These are phyloP conservation scores for Ophion ventricosus DNA, from an alignment of 2,888 invertebrate genomes.

Conservation along the genomic window DNA sequence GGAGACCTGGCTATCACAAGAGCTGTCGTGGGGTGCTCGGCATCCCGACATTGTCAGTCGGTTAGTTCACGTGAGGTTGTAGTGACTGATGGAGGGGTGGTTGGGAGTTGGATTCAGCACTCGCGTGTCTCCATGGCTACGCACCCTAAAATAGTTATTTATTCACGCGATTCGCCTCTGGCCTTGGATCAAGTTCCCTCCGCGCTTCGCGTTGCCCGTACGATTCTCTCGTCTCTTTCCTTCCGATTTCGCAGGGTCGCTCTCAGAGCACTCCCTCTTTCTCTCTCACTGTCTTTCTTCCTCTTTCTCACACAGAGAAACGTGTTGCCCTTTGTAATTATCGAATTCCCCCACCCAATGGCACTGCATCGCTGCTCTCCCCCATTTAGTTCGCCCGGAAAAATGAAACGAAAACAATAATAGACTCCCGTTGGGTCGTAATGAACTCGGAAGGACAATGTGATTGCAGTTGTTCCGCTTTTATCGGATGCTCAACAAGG, in stretches of 20 bases:
- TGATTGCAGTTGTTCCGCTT: background rate
- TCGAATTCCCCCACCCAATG: constrained; percentile 57
- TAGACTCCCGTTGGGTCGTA: constrained; percentile 26
- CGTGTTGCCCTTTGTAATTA: constrained; percentile 71
- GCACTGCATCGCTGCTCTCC: constrained; percentile 51
- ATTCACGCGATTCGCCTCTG: constrained; percentile 79
- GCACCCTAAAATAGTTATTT: constrained; percentile 79
- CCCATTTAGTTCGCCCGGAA: constrained; percentile 34
- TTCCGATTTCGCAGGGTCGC: constrained; percentile 7
- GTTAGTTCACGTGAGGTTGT: constrained; percentile 66
- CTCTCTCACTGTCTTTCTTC: constrained; percentile 16
- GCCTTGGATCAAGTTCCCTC: constrained; percentile 67
- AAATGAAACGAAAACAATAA: constrained; percentile 64
- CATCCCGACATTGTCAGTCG: constrained; percentile 68
- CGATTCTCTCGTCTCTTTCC: constrained; percentile 40
- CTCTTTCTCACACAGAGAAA: constrained; percentile 44
- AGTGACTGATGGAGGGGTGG: constrained; percentile 35
- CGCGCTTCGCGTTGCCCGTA: constrained; percentile 37
- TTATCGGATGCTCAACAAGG: background rate
- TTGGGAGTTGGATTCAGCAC: constrained; percentile 43
- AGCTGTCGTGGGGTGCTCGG: constrained; percentile 16
- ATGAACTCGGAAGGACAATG: constrained; percentile 17
- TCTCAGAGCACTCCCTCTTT: constrained; percentile 35
- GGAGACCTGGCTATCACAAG: background rate
- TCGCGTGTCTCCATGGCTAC: constrained; percentile 75